Evolutionary conservation across 2,113 vertebrate genomes (phyloP), one percentile per base, ranked within the genome.

Genomic region (Chaetops frenatus): DNA sequence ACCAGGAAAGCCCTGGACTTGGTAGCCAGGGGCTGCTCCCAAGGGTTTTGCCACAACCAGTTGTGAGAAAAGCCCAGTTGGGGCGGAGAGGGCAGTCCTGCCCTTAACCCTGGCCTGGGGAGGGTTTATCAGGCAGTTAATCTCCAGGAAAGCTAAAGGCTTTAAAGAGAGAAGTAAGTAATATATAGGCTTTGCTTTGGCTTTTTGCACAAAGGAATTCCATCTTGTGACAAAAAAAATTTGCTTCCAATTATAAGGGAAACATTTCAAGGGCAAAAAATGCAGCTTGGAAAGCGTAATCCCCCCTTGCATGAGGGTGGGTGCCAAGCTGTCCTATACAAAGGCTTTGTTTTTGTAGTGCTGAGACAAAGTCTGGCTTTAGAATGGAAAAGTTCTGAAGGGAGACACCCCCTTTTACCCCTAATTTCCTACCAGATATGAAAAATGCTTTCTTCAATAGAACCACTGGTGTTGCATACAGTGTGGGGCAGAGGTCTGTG

Each of bases 251-350:
- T 95, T 93, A 86, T 18, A 60, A 72, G 48, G 80, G 56, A 86
- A 93, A 81, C 36, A 58, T 94, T 94, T 95, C 85, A 95, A 94
- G 86, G 79, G 60, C 58, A 76, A 92, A 92, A 90, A 69, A 83
- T 74, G 71, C 82, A 84, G 20, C 56, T 81, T 93, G 86, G 82
- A 86, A 92, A 93, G 71, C 4, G 1, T 58, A 50, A 73, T 77
- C 81, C 71, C 67, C 62, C 27, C 31, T 74, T 62, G 56, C 21
- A 5, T 1, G 11, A 62, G 76, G 35, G 81, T 36, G 67, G 64
- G 48, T 95, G 88, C 90, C 82, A 83, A 88, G 80, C 90, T 88
- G 88, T 64, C 95, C 93, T 67, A 0, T n/a, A 72, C 76, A 45
- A 38, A 74, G 56, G 16, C 57, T 92, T 58, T 90, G 82, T 28